Percentiles rank a stretch among this genome's conserved stretches.
phyloP scores from a whole-genome alignment of 2,888 invertebrate genomes.

The Steinernema carpocapsae region DNA sequence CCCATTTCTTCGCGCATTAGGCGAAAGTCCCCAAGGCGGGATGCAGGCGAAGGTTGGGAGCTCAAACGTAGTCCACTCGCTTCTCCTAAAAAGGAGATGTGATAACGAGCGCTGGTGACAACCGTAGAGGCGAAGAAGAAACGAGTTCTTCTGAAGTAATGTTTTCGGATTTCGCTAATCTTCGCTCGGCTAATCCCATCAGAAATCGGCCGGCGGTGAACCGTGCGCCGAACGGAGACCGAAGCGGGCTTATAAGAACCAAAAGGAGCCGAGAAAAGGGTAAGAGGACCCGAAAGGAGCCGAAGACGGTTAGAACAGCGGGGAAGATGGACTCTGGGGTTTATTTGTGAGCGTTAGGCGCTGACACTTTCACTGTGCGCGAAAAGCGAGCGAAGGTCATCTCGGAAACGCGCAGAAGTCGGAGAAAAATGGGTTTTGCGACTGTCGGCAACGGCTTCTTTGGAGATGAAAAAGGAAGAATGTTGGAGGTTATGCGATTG shows the following conservation, averaged over 20 bases:
- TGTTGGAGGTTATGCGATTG: not conserved
- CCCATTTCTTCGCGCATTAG: slow-evolving; percentile 33
- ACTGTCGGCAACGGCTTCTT: slow-evolving; percentile 12
- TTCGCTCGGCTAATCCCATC: slow-evolving; percentile 27
- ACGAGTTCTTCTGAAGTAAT: slow-evolving; percentile 11
- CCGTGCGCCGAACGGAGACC: not conserved
- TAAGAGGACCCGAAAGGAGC: no score
- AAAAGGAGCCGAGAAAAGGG: no score
- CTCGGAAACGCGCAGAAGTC: not conserved
- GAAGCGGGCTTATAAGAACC: not conserved
- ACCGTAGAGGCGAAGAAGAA: not conserved
- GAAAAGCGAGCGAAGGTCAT: slow-evolving; percentile 31
- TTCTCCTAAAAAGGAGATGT: not conserved
- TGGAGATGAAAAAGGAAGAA: slow-evolving; percentile 1
- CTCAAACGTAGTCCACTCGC: not conserved
- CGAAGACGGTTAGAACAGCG: no score
- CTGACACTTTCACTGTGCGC: slow-evolving; percentile 24
- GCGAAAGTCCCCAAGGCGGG: slow-evolving; percentile 12
- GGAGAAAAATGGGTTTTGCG: slow-evolving; percentile 20
- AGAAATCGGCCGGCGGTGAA: not conserved
- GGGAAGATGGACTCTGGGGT: not conserved
- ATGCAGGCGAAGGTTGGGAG: no score
- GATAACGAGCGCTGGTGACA: slow-evolving; percentile 11
- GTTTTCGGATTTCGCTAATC: slow-evolving; percentile 33
- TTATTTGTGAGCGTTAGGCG: slow-evolving; percentile 1